Conservation (phyloP, 2,888 invertebrate species). For the Acleris laterana region DNA sequence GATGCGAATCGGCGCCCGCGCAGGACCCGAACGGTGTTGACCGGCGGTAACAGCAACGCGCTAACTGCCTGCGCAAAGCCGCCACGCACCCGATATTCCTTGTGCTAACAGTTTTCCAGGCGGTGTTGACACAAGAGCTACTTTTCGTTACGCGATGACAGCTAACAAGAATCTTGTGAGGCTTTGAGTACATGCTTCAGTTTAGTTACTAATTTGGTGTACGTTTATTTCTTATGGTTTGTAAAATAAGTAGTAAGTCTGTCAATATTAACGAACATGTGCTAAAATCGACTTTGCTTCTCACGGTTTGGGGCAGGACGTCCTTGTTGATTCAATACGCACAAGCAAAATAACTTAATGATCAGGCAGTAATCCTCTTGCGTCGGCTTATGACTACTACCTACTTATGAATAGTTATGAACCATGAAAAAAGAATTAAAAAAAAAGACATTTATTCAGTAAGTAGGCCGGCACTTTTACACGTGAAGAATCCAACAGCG, state of each 20-base stretch:
- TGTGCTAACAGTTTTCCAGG: slow-evolving; percentile 60
- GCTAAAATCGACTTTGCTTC: slow-evolving; percentile 5
- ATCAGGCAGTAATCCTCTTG: too few species aligned
- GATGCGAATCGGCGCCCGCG: slow-evolving; percentile 69
- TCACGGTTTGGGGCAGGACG: slow-evolving; percentile 22
- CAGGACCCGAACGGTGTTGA: slow-evolving; percentile 63
- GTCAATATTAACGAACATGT: background rate
- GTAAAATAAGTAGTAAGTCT: too few species aligned
- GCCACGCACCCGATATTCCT: slow-evolving; percentile 59
- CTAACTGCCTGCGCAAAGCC: slow-evolving; percentile 65
- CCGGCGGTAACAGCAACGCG: slow-evolving; percentile 63
- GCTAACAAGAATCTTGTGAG: slow-evolving; percentile 34
- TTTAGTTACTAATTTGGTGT: background rate
- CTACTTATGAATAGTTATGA: too few species aligned
- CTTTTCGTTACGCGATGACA: slow-evolving; percentile 58
- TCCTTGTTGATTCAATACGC: slow-evolving; percentile 26
- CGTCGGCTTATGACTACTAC: too few species aligned
- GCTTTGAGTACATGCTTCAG: background rate
- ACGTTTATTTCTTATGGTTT: background rate
- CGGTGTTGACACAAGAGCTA: slow-evolving; percentile 51
- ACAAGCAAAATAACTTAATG: slow-evolving; percentile 1
- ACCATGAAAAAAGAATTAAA: too few species aligned
- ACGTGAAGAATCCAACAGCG: too few species aligned
- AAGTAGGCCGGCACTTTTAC: too few species aligned
- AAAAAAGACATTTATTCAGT: too few species aligned